These are phyloP conservation scores for Pocillopora meandrina DNA, from an alignment of 92 coral and sea anemone genomes.

Conservation along the genomic window DNA sequence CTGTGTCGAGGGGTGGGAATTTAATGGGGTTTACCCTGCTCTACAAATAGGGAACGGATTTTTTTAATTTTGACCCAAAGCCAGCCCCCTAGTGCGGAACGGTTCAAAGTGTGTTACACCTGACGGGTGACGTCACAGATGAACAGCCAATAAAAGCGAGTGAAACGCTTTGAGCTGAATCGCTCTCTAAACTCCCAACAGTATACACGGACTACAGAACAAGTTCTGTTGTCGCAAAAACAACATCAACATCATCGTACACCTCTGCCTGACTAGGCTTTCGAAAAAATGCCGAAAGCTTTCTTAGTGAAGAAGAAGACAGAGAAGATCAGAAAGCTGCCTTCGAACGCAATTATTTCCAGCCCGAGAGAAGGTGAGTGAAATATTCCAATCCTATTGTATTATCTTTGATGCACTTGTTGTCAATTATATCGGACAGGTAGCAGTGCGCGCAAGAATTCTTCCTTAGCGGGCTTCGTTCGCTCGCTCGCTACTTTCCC, in stretches of 20 bases:
- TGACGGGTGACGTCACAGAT: constrained; percentile 67
- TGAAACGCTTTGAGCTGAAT: constrained; percentile 24
- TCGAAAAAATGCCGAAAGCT: constrained; percentile 81
- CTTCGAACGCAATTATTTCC: constrained; percentile 49
- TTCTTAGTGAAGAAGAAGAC: constrained; percentile 79
- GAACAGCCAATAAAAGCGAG: constrained; percentile 51
- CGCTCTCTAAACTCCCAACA: constrained; percentile 31
- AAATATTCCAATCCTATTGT: constrained; percentile 27
- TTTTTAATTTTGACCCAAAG: constrained; percentile 30
- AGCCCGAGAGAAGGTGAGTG: constrained; percentile 76
- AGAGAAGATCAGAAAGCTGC: constrained; percentile 63
- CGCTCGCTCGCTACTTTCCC: constrained; percentile 1
- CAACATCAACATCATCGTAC: constrained; percentile 2
- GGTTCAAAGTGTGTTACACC: constrained; percentile 56
- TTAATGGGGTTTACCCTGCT: constrained; percentile 31
- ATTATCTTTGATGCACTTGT: constrained; percentile 66
- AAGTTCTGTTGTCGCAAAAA: constrained; percentile 1
- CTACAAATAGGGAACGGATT: constrained; percentile 36
- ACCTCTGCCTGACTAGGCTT: background rate
- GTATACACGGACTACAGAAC: background rate
- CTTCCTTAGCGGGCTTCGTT: background rate
- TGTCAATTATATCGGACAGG: constrained; percentile 49
- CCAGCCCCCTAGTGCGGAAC: constrained; percentile 69
- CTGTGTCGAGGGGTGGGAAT: constrained; percentile 31
- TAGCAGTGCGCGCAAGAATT: constrained; percentile 29